Conservation (phyloP, 2,888 invertebrate species). For the Parnassius mnemosyne region DNA sequence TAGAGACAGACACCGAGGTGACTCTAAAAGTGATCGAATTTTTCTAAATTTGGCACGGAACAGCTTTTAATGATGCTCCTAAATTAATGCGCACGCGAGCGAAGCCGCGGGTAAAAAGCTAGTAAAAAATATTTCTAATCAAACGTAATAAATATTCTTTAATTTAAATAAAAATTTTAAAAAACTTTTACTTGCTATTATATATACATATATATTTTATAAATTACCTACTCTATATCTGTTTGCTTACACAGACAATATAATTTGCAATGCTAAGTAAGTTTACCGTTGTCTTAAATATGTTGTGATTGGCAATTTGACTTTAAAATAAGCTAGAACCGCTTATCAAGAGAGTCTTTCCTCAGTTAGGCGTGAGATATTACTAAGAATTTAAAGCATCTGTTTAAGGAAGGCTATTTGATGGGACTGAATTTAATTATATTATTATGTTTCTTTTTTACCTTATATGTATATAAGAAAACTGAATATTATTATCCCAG, state of each 20-base stretch:
- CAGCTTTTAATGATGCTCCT: too few species aligned
- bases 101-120: too few species aligned
- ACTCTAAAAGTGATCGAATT: too few species aligned
- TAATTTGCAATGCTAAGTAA: conserved; percentile 68
- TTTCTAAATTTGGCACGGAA: too few species aligned
- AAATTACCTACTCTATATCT: conserved; percentile 31
- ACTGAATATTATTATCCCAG: too few species aligned
- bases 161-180: too few species aligned
- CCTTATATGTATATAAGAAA: background rate
- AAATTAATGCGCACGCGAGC: too few species aligned
- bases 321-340: conserved; percentile 68
- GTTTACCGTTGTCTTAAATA: conserved; percentile 63
- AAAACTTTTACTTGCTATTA: background rate
- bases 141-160: too few species aligned
- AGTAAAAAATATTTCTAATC: too few species aligned
- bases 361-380: conserved; percentile 34
- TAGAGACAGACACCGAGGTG: too few species aligned
- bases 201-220: too few species aligned
- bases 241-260: conserved; percentile 33
- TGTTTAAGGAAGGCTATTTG: conserved; percentile 20
- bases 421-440: conserved; percentile 19
- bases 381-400: conserved; percentile 39
- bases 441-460: background rate
- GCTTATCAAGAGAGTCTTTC: conserved; percentile 51
- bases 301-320: conserved; percentile 69